Percentiles rank a stretch among this genome's conserved stretches.
phyloP scores from a whole-genome alignment of 2,113 vertebrate species.

The Petroica traversi region DNA sequence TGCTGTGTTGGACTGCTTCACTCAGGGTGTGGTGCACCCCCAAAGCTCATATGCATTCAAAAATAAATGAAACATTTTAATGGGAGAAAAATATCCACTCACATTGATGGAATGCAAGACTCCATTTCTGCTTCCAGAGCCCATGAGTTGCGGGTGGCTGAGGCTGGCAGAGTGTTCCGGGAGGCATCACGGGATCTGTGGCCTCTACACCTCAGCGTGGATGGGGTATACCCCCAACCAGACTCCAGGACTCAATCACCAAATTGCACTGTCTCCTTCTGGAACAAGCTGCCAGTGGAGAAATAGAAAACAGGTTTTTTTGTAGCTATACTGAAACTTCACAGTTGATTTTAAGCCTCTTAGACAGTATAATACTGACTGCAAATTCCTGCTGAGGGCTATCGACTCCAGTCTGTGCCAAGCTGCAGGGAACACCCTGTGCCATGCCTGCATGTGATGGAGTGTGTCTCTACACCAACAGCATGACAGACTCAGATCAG shows the following conservation, averaged over 20 bases:
- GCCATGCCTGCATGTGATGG: background rate
- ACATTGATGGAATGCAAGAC: background rate
- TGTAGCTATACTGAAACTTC: background rate
- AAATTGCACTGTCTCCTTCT: background rate
- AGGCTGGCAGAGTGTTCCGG: background rate
- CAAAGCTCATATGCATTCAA: background rate
- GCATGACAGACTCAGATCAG: slow-evolving; percentile 12
- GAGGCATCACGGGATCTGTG: rapidly evolving
- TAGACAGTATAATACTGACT: background rate
- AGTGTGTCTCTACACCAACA: background rate
- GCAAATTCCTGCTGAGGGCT: slow-evolving; percentile 29
- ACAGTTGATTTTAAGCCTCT: slow-evolving; percentile 37
- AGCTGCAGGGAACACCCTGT: background rate
- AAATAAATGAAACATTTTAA: background rate
- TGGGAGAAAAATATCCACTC: background rate
- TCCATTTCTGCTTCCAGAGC: background rate
- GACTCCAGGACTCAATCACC: background rate
- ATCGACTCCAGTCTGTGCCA: background rate
- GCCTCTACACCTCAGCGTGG: background rate
- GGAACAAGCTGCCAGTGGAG: background rate
- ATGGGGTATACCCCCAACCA: background rate
- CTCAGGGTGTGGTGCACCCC: background rate
- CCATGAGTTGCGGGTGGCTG: rapidly evolving
- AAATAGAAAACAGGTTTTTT: background rate
- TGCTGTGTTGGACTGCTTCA: background rate